Conservation (phyloP, 92 coral and sea anemone species). For the Anthopleura xanthogrammica region DNA sequence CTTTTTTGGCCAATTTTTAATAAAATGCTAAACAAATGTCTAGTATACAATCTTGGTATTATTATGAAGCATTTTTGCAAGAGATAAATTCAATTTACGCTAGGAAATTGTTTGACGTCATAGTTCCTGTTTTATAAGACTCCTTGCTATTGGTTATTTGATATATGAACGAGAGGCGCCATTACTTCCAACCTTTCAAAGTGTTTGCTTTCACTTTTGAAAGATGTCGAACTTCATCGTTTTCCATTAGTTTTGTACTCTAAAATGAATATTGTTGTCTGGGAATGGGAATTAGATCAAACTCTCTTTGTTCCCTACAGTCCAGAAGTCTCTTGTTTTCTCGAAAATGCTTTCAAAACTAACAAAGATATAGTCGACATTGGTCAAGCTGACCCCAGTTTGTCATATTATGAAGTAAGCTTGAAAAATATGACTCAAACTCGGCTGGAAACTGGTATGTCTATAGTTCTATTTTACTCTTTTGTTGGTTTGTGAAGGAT, state of each 20-base stretch:
- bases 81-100: background rate
- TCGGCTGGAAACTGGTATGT: slow-evolving; percentile 69
- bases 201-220: background rate
- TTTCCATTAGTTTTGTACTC: background rate
- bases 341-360: slow-evolving; percentile 43
- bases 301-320: slow-evolving; percentile 73
- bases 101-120: background rate
- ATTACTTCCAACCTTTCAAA: background rate
- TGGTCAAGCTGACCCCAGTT: slow-evolving; percentile 34
- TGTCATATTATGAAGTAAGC: slow-evolving; percentile 63
- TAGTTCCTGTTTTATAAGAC: background rate
- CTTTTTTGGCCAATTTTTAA: background rate
- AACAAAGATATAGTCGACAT: slow-evolving; percentile 37
- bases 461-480: background rate
- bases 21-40: background rate
- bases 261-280: slow-evolving; percentile 49
- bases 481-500: background rate
- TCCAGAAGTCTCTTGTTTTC: slow-evolving; percentile 32
- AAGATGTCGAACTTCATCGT: background rate
- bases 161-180: background rate
- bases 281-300: slow-evolving; percentile 79
- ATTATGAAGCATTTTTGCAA: background rate
- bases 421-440: slow-evolving; percentile 47
- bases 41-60: too few relatives aligned
- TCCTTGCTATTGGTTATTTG: background rate